Evolutionary conservation across 2,113 vertebrate genomes (phyloP).

Genomic region (Xiphorhynchus elegans): DNA sequence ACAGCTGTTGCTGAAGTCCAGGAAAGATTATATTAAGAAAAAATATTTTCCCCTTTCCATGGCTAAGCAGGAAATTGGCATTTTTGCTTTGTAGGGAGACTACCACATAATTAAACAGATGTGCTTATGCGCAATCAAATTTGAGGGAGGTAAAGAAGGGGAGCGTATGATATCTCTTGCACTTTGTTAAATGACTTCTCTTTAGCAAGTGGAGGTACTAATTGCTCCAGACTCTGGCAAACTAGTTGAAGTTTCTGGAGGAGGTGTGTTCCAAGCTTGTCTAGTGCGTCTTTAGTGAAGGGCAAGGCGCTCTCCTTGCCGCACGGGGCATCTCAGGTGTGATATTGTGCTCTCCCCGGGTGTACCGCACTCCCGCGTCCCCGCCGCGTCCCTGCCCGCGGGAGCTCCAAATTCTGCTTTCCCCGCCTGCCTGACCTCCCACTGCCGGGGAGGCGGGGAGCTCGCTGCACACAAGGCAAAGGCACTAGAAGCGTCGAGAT

Average conservation of each 20-base stretch:
- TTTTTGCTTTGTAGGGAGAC: slow-evolving; percentile 63
- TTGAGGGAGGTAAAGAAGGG: slow-evolving; percentile 11
- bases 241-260: neutral
- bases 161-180: neutral
- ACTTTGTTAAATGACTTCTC: neutral
- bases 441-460: neutral
- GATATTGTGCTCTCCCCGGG: neutral
- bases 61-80: slow-evolving; percentile 67
- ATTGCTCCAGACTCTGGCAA: neutral
- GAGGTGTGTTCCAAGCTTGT: neutral
- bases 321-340: neutral
- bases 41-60: slow-evolving; percentile 5
- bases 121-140: slow-evolving; percentile 2
- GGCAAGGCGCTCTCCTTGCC: neutral
- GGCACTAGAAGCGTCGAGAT: neutral
- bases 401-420: slow-evolving; percentile 27
- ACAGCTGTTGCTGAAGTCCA: neutral
- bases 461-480: neutral
- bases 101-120: slow-evolving; percentile 61
- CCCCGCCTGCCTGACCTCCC: neutral
- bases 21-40: neutral
- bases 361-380: neutral
- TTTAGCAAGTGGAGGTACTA: neutral
- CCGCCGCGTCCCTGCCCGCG: neutral
- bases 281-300: neutral